phyloP scores from a whole-genome alignment of 2,797 vertebrate species.

The Lophius americanus region DNA sequence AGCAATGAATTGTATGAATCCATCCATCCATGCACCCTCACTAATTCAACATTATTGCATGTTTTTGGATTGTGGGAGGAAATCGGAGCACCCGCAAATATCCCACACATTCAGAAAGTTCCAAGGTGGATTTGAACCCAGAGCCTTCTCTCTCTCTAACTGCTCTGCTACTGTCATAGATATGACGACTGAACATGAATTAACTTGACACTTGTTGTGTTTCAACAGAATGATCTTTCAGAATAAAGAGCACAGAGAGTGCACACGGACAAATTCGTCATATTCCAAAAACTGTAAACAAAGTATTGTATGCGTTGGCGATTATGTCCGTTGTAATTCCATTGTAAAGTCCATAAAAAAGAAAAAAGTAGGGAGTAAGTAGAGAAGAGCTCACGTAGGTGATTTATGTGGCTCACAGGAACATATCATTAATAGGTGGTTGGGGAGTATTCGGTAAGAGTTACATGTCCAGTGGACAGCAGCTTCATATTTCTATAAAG shows the following conservation, averaged over 20 bases:
- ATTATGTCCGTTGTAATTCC: constrained; percentile 46
- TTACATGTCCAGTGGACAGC: constrained; percentile 66
- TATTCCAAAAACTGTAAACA: neutral
- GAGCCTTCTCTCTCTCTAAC: too few relatives aligned
- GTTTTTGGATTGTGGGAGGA: too few relatives aligned
- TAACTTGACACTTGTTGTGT: constrained; percentile 54
- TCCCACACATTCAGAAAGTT: too few relatives aligned
- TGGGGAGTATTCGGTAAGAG: constrained; percentile 60
- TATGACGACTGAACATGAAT: constrained; percentile 23
- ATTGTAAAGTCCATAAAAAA: constrained; percentile 53
- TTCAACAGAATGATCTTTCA: constrained; percentile 47
- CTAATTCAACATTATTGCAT: too few relatives aligned
- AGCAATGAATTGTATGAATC: constrained; percentile 31
- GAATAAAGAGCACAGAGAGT: constrained; percentile 39
- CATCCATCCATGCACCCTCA: too few relatives aligned
- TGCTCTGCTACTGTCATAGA: constrained; percentile 22
- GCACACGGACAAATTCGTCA: constrained; percentile 33
- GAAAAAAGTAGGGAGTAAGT: constrained; percentile 42
- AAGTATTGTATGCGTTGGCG: too few relatives aligned
- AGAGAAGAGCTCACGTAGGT: constrained; percentile 43
- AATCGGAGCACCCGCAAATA: too few relatives aligned
- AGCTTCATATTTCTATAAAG: constrained; percentile 71
- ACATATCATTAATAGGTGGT: constrained; percentile 58
- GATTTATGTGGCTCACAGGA: constrained; percentile 58
- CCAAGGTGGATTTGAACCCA: too few relatives aligned